Evolutionary conservation across 2,113 vertebrate species (phyloP).

Genomic region (Oceanites oceanicus): DNA sequence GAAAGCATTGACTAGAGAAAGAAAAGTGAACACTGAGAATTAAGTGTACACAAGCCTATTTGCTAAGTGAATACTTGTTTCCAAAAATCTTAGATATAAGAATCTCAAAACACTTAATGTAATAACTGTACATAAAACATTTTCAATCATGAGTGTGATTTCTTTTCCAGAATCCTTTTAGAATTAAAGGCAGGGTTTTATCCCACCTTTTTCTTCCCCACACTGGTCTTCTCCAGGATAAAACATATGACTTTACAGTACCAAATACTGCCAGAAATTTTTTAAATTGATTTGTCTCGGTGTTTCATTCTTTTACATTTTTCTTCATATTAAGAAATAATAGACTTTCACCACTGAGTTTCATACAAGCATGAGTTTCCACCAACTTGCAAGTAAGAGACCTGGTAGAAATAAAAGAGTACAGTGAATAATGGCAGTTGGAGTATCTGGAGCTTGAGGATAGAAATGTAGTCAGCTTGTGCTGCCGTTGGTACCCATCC

Average conservation of each 20-base stretch:
- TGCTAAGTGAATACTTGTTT: neutral
- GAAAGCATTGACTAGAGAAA: neutral
- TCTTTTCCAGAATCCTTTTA: neutral
- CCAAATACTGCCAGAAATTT: neutral
- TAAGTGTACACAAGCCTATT: neutral
- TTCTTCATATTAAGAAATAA: neutral
- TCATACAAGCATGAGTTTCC: neutral
- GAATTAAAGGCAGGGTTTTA: neutral
- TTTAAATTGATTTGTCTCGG: neutral
- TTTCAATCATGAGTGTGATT: neutral
- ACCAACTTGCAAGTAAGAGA: neutral
- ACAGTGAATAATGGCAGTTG: neutral
- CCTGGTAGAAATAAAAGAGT: neutral
- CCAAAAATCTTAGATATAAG: neutral
- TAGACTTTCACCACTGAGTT: neutral
- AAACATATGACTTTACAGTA: neutral
- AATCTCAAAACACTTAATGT: neutral
- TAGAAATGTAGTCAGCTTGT: neutral
- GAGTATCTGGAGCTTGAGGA: neutral
- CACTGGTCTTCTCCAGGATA: neutral
- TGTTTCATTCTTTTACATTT: neutral
- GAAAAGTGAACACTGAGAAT: neutral
- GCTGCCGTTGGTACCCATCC: neutral
- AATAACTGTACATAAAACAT: neutral
- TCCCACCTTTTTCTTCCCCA: neutral